Base-by-base conservation (phyloP, 2,888 invertebrate genomes). In the Orthosia incerta region DNA sequence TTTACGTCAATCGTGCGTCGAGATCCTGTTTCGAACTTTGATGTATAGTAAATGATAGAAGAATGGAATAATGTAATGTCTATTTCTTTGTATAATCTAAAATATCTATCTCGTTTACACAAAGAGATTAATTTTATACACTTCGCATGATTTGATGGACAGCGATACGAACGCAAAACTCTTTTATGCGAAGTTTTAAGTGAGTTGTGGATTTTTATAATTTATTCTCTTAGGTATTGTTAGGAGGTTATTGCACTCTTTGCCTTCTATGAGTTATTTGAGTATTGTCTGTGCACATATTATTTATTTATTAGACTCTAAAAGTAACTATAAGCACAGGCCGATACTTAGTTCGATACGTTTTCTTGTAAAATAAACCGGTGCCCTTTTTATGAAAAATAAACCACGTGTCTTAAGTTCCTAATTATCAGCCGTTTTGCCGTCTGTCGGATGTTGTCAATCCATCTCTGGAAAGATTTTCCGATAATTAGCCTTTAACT, bases 371-470 rank as follows among this genome's bases (percentile, higher is more conserved):
- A 61, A 61, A 0, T 48, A 2, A 13, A 50, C 15, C 0, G 4
- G 0, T 26, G 7, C 3, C 23, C 3, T 31, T 48, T 39, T 18
- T 23, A 23, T 66, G n/a, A 31, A 57, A 57, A 46, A 31, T 31
- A 18, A 39, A 57, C 11, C n/a, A 62, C 50, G 12, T 56, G 57
- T 15, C n/a, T 23, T 59, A n/a, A 57, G 26, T 51, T 53, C 15
- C 7, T 53, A 55, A 68, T 69, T 80, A 46, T 62, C 53, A 16
- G 0, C 39, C 12, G 53, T 76, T 64, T 64, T 39, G 82, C 61
- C n/a, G 3, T n/a, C 56, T 79, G 82, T 67, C 79, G 82, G 82
- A 81, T 70, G 56, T 48, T 71, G 70, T 81, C 82, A 66, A 64
- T 81, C 63, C 11, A 11, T 26, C 20, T n/a, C 15, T 7, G 23